Conservation (phyloP, 1,140 invertebrate species). For the Mya arenaria region DNA sequence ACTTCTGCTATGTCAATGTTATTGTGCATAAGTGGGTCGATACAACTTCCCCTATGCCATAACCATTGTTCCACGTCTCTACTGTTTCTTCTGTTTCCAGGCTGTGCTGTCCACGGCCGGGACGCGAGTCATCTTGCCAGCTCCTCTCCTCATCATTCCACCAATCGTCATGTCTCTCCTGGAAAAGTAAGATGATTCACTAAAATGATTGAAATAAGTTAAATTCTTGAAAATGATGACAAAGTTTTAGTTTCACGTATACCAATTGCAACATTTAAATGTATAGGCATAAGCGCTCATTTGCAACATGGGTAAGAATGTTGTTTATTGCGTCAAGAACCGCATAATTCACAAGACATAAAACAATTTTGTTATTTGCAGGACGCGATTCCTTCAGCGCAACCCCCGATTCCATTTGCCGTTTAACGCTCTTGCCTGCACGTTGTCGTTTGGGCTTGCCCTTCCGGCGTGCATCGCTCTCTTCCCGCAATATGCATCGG, state of each 20-base stretch:
- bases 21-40: too few relatives aligned
- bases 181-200: conserved; percentile 80
- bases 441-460: conserved; percentile 79
- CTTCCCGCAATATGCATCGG: conserved; percentile 80
- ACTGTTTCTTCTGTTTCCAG: conserved; percentile 62
- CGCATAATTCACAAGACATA: too few relatives aligned
- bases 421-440: conserved; percentile 78
- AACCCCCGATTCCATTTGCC: conserved; percentile 78
- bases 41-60: too few relatives aligned
- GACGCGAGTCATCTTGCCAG: conserved; percentile 80
- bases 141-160: conserved; percentile 80
- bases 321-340: too few relatives aligned
- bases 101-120: conserved; percentile 80
- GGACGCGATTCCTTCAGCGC: conserved; percentile 75
- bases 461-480: conserved; percentile 80
- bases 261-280: too few relatives aligned
- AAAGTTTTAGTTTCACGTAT: too few relatives aligned
- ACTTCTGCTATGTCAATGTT: too few relatives aligned
- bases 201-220: too few relatives aligned
- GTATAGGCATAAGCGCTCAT: too few relatives aligned
- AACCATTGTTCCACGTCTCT: too few relatives aligned
- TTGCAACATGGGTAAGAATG: not conserved
- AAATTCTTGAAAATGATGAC: too few relatives aligned
- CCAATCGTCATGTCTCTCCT: conserved; percentile 78
- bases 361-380: conserved; percentile 56